Conservation (phyloP, 2,888 invertebrate species). For the Spodoptera picta region DNA sequence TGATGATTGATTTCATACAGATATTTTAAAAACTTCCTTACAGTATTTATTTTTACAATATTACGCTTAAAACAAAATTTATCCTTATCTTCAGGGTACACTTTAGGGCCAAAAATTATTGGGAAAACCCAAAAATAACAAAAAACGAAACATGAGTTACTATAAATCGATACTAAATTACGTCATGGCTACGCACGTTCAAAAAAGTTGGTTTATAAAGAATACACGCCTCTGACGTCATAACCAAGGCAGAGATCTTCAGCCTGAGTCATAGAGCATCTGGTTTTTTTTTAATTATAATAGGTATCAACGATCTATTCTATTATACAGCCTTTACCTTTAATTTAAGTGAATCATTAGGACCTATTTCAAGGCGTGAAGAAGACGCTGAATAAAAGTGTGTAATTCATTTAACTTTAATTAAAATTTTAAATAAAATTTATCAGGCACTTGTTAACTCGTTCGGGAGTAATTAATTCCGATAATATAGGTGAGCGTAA, state of each 20-base stretch:
- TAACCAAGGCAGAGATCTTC: not conserved
- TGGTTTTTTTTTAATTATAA: conserved; percentile 7
- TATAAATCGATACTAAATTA: too few species aligned
- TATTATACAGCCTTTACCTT: conserved; percentile 37
- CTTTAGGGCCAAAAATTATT: too few species aligned
- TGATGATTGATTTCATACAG: too few species aligned
- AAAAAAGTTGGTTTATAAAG: conserved; percentile 1
- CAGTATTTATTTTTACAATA: too few species aligned
- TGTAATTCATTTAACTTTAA: not conserved
- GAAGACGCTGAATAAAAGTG: conserved; percentile 6
- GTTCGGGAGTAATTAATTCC: too few species aligned
- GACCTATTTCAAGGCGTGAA: conserved; percentile 22
- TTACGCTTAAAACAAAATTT: too few species aligned
- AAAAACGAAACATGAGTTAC: not conserved
- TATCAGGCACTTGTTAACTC: too few species aligned
- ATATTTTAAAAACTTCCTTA: too few species aligned
- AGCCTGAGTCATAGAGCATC: conserved; percentile 18
- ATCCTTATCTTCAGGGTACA: too few species aligned
- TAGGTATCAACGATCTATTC: conserved; percentile 13
- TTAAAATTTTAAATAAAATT: too few species aligned
- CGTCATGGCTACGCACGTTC: not conserved
- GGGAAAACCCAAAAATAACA: not conserved
- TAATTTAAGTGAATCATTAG: conserved; percentile 31
- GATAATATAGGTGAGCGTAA: too few species aligned
- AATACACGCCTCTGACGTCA: conserved; percentile 21